Conservation (phyloP, 2,113 vertebrate species). For the Microtus oregoni region DNA sequence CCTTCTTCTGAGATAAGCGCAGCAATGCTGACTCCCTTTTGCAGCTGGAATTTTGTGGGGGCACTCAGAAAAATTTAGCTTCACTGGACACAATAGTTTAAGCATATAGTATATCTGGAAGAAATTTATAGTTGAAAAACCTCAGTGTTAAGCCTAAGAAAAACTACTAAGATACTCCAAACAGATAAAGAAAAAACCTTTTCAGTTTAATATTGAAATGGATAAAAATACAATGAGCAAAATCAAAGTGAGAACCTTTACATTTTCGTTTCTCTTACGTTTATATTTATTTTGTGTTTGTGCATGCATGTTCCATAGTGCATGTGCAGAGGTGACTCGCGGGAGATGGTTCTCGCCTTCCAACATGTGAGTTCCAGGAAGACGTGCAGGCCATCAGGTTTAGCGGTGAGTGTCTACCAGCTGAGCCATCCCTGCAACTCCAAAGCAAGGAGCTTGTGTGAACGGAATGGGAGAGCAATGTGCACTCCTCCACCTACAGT, state of each 20-base stretch:
- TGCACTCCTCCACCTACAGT: not conserved
- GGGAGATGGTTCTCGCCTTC: not conserved
- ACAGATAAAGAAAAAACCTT: not conserved
- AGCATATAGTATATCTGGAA: not conserved
- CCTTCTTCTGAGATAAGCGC: slow-evolving; percentile 74
- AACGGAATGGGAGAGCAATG: not conserved
- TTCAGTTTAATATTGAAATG: not conserved
- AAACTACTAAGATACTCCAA: slow-evolving; percentile 19
- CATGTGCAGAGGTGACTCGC: not conserved
- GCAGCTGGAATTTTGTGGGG: slow-evolving; percentile 61
- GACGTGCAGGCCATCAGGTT: not conserved
- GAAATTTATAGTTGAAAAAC: not conserved
- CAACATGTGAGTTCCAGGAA: not conserved
- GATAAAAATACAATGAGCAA: not conserved
- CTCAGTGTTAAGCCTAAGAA: not conserved
- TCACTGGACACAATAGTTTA: slow-evolving; percentile 55
- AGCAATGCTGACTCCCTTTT: slow-evolving; percentile 35
- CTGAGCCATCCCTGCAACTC: not conserved
- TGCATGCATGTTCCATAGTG: rapidly evolving
- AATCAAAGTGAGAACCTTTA: not conserved
- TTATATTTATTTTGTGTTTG: not conserved
- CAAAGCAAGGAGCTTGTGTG: not conserved
- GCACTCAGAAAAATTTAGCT: slow-evolving; percentile 51
- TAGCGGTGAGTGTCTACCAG: not conserved
- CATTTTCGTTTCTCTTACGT: not conserved